A percentile compares a stretch with the other conserved stretches of the same genome.
phyloP scores from a whole-genome alignment of 2,888 invertebrate species.

The Cepaea hortensis region DNA sequence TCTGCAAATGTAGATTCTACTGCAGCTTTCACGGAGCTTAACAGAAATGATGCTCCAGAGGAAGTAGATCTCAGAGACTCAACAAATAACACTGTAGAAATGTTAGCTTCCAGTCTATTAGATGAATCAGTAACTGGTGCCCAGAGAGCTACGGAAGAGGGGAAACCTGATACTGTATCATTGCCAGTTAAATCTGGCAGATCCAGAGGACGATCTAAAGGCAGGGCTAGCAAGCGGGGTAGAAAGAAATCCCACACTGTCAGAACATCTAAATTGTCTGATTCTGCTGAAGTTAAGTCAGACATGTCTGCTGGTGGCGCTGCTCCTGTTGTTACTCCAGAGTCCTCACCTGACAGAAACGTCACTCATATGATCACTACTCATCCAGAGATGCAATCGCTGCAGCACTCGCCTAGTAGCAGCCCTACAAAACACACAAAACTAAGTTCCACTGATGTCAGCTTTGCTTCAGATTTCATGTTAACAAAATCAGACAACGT shows the following conservation, averaged over 20 bases:
- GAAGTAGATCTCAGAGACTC: neutral
- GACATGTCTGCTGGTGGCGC: neutral
- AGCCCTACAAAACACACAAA: constrained; percentile 10
- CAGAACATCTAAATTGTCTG: neutral
- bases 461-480: constrained; percentile 39
- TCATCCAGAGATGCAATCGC: neutral
- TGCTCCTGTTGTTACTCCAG: neutral
- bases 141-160: neutral
- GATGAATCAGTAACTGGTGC: neutral
- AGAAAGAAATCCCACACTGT: constrained; percentile 13
- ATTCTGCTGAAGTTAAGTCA: neutral
- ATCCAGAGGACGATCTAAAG: constrained; percentile 4
- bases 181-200: constrained; percentile 14
- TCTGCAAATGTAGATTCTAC: neutral
- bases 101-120: neutral
- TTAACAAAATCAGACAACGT: neutral
- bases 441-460: neutral
- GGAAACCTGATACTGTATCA: neutral
- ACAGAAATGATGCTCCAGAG: neutral
- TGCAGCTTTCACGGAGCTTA: neutral
- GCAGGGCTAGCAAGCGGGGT: neutral
- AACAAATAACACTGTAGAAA: no score
- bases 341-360: constrained; percentile 14
- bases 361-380: neutral
- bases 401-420: neutral